A percentile compares a stretch with the other conserved stretches of the same genome.
Evolutionary conservation across 2,888 invertebrate genomes (phyloP).

Genomic region (Hirtodrosophila confusa): DNA sequence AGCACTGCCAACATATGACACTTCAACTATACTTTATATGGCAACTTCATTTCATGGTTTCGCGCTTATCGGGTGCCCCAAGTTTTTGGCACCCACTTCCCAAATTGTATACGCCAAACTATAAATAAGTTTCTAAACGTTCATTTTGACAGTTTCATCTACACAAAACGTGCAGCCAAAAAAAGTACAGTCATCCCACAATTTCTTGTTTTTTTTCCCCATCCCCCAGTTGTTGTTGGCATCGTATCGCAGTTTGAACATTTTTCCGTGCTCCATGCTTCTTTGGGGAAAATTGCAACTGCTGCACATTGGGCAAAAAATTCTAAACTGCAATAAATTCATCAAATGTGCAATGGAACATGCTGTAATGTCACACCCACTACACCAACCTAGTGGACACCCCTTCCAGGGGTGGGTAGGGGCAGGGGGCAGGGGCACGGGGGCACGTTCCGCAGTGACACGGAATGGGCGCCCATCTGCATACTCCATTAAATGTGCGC

Average conservation of each 20-base stretch:
- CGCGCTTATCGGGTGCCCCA: conserved; percentile 55
- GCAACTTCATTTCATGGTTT: conserved; percentile 63
- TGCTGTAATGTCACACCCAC: conserved; percentile 82
- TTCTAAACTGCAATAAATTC: conserved; percentile 84
- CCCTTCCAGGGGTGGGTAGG: too few species aligned
- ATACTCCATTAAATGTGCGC: conserved; percentile 67
- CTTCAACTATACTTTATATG: conserved; percentile 4
- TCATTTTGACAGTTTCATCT: conserved; percentile 76
- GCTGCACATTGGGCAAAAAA: conserved; percentile 76
- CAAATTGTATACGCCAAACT: conserved; percentile 61
- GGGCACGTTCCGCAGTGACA: conserved; percentile 1
- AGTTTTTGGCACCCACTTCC: conserved; percentile 50
- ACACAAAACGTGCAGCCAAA: conserved; percentile 22
- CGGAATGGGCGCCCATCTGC: conserved; percentile 39
- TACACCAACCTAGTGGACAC: conserved; percentile 29
- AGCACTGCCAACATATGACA: conserved; percentile 18
- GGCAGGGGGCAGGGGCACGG: background rate
- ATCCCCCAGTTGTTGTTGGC: conserved; percentile 15
- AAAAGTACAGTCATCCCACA: conserved; percentile 22
- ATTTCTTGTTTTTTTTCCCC: conserved; percentile 1
- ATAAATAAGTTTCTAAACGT: conserved; percentile 78
- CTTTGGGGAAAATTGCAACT: conserved; percentile 61
- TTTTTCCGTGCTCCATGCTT: conserved; percentile 24
- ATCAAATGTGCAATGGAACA: conserved; percentile 83
- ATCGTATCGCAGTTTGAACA: conserved; percentile 41